A percentile compares a stretch with the other conserved stretches of the same genome.
Evolutionary conservation across 2,113 vertebrate species (phyloP).

Genomic region (Lophotis ruficrista): DNA sequence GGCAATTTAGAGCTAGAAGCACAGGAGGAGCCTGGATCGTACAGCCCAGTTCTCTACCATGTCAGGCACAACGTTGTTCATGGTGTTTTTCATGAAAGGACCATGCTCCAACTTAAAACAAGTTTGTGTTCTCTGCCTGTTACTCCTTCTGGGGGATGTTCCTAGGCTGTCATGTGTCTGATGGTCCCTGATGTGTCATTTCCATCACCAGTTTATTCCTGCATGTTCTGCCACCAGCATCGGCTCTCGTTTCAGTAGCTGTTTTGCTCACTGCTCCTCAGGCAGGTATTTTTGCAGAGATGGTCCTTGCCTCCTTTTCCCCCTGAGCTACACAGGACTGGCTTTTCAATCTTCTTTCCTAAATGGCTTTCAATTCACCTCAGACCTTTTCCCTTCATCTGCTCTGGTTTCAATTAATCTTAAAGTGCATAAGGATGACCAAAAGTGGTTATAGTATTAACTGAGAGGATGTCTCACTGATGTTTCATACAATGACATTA

Average conservation of each 20-base stretch:
- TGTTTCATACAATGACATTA: neutral
- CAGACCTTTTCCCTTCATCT: constrained; percentile 2
- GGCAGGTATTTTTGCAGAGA: neutral
- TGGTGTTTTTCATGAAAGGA: neutral
- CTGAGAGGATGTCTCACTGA: neutral
- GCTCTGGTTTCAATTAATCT: constrained; percentile 4
- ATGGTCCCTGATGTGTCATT: neutral
- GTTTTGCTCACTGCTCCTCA: neutral
- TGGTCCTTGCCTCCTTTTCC: neutral
- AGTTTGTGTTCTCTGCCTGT: neutral
- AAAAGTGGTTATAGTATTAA: constrained; percentile 1
- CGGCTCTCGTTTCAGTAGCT: neutral
- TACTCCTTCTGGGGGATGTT: neutral
- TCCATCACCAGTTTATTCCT: neutral
- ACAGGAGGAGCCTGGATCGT: neutral
- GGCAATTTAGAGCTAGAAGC: neutral
- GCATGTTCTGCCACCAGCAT: neutral
- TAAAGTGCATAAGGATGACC: neutral
- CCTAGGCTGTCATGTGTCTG: neutral
- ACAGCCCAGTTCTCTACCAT: neutral
- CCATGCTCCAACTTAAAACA: neutral
- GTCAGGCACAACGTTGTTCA: neutral
- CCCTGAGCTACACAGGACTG: neutral
- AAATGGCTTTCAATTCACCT: constrained; percentile 25
- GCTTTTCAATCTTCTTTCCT: constrained; percentile 33